These are phyloP conservation scores for Cebus imitator DNA, from an alignment of 2,113 vertebrate species.

Conservation along the genomic window DNA sequence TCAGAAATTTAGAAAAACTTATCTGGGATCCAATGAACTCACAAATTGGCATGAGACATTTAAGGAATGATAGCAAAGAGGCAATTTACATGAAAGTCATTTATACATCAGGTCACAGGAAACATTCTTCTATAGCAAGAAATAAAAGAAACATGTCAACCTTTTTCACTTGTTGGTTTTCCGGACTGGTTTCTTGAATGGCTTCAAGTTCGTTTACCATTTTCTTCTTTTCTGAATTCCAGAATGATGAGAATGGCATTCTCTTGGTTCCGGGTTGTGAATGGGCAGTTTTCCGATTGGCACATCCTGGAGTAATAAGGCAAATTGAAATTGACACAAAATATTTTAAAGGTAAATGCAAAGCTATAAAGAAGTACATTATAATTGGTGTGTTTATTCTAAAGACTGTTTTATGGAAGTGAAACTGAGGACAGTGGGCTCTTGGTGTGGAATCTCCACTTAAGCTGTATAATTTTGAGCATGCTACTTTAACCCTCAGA, in stretches of 20 bases:
- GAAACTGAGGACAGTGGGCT: neutral
- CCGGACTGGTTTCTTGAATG: too few species aligned
- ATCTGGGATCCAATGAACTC: too few species aligned
- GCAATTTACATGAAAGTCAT: too few species aligned
- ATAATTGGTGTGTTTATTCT: accelerated
- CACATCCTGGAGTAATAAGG: constrained; percentile 85
- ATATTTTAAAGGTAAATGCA: constrained; percentile 88
- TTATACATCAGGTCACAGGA: accelerated
- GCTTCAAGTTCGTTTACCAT: too few species aligned
- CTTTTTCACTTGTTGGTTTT: too few species aligned
- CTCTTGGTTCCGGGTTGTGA: constrained; percentile 86
- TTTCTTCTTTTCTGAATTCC: neutral
- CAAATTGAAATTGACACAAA: constrained; percentile 89
- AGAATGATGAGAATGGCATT: constrained; percentile 83
- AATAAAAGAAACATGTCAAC: neutral
- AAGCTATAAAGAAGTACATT: accelerated
- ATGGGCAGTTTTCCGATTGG: constrained; percentile 89
- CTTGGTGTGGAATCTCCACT: neutral
- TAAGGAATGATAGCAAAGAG: neutral
- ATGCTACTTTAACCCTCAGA: too few species aligned
- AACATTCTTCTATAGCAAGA: neutral
- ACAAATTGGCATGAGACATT: accelerated
- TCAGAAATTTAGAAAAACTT: neutral
- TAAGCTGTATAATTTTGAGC: accelerated
- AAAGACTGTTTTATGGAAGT: accelerated